These are phyloP conservation scores for Coelopa frigida DNA, from an alignment of 1,140 invertebrate species.

Conservation along the genomic window DNA sequence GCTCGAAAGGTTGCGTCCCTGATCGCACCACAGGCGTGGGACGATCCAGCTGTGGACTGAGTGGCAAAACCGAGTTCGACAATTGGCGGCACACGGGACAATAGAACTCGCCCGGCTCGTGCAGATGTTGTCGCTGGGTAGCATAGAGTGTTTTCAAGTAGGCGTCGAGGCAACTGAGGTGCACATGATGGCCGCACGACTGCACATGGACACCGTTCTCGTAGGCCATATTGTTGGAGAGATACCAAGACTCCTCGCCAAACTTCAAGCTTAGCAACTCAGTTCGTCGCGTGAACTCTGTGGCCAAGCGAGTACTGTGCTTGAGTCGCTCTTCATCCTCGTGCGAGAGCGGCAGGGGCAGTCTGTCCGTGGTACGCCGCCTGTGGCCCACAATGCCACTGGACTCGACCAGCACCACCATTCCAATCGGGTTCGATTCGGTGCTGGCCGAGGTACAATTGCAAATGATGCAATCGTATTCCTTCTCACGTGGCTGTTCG, in stretches of 20 bases:
- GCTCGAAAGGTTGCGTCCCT: conserved; percentile 49
- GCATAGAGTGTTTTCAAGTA: conserved; percentile 76
- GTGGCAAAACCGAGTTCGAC: conserved; percentile 84
- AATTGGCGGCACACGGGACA: conserved; percentile 91
- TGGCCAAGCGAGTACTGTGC: conserved; percentile 27
- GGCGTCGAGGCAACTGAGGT: conserved; percentile 84
- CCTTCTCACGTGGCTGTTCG: conserved; percentile 56
- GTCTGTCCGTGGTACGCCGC: conserved; percentile 28
- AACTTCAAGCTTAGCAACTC: conserved; percentile 35
- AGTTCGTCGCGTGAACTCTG: conserved; percentile 34
- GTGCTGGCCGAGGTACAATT: conserved; percentile 81
- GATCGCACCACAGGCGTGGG: conserved; percentile 57
- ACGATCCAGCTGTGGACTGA: conserved; percentile 72
- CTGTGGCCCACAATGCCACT: conserved; percentile 44
- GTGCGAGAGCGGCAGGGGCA: conserved; percentile 30
- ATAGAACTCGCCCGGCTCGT: conserved; percentile 82
- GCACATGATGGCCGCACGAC: conserved; percentile 92
- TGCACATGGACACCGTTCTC: conserved; percentile 91
- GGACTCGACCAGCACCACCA: conserved; percentile 70
- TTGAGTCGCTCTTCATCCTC: conserved; percentile 31
- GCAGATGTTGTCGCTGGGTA: conserved; percentile 65
- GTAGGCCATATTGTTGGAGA: conserved; percentile 83
- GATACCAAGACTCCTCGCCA: conserved; percentile 62
- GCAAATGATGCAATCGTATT: conserved; percentile 95
- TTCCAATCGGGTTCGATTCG: conserved; percentile 78